These are phyloP conservation scores for Ennomos erosarius DNA, from an alignment of 2,888 invertebrate genomes.

Conservation along the genomic window DNA sequence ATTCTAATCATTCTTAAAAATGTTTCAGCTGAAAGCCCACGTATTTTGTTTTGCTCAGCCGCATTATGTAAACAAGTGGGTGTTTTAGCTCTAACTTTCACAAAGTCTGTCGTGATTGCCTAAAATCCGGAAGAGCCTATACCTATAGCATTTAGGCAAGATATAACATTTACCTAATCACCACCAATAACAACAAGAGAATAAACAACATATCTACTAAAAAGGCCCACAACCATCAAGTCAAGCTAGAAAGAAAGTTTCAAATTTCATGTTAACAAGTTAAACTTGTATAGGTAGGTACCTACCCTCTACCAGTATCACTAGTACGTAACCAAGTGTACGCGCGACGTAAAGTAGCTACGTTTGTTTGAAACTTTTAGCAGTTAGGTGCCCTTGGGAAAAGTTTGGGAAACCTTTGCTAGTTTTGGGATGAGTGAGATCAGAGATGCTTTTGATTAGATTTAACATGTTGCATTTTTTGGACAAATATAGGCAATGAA, in stretches of 20 bases:
- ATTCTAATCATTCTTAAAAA: constrained; percentile 9
- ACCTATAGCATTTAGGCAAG: no score
- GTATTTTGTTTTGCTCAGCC: constrained; percentile 1
- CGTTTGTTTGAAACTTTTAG: constrained; percentile 14
- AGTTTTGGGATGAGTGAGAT: constrained; percentile 12
- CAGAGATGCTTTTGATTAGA: constrained; percentile 11
- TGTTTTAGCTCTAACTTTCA: no score
- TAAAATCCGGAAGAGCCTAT: no score
- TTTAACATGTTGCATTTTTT: constrained; percentile 2
- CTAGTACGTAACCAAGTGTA: constrained; percentile 6
- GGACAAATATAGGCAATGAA: neutral
- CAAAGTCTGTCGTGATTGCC: no score
- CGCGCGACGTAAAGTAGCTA: constrained; percentile 10
- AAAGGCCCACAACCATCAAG: neutral
- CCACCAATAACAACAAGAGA: no score
- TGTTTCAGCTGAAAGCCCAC: neutral
- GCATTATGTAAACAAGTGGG: no score
- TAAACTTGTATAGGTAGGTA: neutral
- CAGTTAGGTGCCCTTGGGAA: constrained; percentile 13
- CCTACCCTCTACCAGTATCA: neutral
- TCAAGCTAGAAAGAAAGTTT: neutral
- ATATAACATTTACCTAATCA: no score
- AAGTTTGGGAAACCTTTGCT: constrained; percentile 14
- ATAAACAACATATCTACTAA: no score
- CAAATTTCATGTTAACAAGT: constrained; percentile 7